These are phyloP conservation scores for Equus quagga DNA, from an alignment of 2,113 vertebrate species.

Conservation along the genomic window DNA sequence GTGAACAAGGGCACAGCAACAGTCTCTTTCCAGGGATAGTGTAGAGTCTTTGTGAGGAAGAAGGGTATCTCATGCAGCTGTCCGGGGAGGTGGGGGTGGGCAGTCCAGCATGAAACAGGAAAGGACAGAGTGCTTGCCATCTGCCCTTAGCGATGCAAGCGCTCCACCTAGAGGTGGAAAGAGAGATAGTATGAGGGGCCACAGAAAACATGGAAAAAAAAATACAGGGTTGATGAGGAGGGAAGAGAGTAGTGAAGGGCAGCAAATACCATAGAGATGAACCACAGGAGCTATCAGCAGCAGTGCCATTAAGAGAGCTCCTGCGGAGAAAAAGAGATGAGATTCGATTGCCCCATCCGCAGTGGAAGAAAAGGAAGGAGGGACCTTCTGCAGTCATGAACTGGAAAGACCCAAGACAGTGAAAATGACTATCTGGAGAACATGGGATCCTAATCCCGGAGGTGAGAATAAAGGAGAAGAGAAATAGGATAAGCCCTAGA, in stretches of 20 bases:
- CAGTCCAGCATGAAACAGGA: accelerated
- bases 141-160: neutral
- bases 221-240: neutral
- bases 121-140: neutral
- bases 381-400: neutral
- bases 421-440: neutral
- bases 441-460: neutral
- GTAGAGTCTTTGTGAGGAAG: neutral
- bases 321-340: no score
- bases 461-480: neutral
- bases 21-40: neutral
- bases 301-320: neutral
- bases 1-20: neutral
- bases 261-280: accelerated
- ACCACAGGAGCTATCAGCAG: neutral
- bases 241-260: neutral
- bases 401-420: neutral
- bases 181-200: neutral
- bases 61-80: accelerated
- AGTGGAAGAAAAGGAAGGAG: neutral
- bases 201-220: accelerated
- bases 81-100: neutral
- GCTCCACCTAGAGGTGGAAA: slow-evolving; percentile 58
- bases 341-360: neutral
- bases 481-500: neutral